Evolutionary conservation across 2,797 vertebrate species (phyloP).

Genomic region (Denticeps clupeoides): DNA sequence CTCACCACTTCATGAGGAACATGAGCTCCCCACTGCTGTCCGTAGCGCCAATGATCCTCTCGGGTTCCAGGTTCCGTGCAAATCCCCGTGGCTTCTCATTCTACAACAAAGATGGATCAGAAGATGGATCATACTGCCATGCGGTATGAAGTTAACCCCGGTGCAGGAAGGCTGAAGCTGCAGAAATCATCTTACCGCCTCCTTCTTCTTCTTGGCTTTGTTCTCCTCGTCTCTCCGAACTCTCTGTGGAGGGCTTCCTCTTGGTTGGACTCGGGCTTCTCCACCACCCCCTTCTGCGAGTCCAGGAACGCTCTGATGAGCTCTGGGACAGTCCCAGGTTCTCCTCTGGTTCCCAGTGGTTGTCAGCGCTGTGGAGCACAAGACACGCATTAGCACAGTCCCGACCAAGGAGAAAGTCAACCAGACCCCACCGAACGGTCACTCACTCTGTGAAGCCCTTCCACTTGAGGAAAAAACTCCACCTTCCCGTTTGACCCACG

Average conservation of each 20-base stretch:
- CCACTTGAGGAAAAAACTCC: slow-evolving; percentile 96
- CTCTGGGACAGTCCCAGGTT: slow-evolving; percentile 96
- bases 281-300: slow-evolving; percentile 83
- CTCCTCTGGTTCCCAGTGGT: slow-evolving; percentile 98
- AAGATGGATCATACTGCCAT: no score
- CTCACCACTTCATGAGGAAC: slow-evolving; percentile 76
- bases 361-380: slow-evolving; percentile 70
- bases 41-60: slow-evolving; percentile 68
- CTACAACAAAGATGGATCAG: slow-evolving; percentile 25
- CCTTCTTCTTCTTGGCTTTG: slow-evolving; percentile 84
- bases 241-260: slow-evolving; percentile 84
- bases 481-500: slow-evolving; percentile 93
- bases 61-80: slow-evolving; percentile 63
- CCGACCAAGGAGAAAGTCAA: background rate
- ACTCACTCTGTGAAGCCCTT: slow-evolving; percentile 98
- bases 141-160: no score
- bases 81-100: slow-evolving; percentile 65
- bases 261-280: slow-evolving; percentile 80
- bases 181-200: no score
- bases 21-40: slow-evolving; percentile 72
- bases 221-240: slow-evolving; percentile 77
- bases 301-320: slow-evolving; percentile 87
- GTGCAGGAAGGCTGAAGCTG: no score
- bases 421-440: slow-evolving; percentile 23
- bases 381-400: background rate